Evolutionary conservation across 2,797 vertebrate genomes (phyloP).

Genomic region (Pitangus sulphuratus): DNA sequence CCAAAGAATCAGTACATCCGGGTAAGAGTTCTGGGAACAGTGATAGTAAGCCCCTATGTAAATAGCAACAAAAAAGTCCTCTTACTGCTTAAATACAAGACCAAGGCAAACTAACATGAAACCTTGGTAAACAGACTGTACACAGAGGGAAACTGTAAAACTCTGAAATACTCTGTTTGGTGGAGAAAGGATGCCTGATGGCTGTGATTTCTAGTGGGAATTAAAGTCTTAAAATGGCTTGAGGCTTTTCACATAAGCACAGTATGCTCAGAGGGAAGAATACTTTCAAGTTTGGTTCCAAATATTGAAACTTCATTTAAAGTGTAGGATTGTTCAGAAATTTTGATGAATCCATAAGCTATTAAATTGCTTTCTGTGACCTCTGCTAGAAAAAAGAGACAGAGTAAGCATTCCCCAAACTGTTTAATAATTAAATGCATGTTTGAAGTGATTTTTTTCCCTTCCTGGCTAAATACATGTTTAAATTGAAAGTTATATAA

Average conservation of each 20-base stretch:
- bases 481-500: conserved; percentile 36
- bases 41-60: neutral
- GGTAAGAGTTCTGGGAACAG: neutral
- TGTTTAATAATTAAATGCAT: neutral
- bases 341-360: conserved; percentile 5
- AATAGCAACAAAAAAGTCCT: neutral
- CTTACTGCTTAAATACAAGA: neutral
- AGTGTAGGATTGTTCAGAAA: conserved; percentile 32
- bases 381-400: neutral
- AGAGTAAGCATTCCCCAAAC: neutral
- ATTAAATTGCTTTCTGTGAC: conserved; percentile 2
- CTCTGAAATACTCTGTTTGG: conserved; percentile 2
- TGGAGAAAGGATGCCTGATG: conserved; percentile 5
- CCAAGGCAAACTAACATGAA: neutral
- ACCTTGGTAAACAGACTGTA: neutral
- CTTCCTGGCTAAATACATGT: conserved; percentile 18
- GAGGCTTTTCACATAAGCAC: conserved; percentile 52
- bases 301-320: conserved; percentile 57
- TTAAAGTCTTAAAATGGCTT: conserved; percentile 73
- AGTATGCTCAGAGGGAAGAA: conserved; percentile 29
- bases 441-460: neutral
- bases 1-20: neutral
- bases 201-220: conserved; percentile 58
- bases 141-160: conserved; percentile 35
- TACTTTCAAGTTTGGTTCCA: conserved; percentile 48